phyloP scores from a whole-genome alignment of 2,888 invertebrate genomes.

The Biston stratarius region DNA sequence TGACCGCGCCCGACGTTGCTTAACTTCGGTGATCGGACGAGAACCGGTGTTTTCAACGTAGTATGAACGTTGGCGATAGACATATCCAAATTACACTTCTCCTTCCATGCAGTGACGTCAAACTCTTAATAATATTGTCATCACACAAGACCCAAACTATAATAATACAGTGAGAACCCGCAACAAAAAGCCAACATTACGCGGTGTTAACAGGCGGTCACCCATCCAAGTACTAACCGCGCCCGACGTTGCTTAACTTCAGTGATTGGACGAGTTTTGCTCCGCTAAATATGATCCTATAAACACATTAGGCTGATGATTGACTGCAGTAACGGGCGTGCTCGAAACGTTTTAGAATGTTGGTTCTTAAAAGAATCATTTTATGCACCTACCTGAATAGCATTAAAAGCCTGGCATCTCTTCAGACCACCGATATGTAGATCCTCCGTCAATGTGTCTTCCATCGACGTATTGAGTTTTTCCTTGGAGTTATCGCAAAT shows the following conservation, averaged over 20 bases:
- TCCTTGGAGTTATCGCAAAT: constrained; percentile 67
- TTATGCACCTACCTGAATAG: constrained; percentile 71
- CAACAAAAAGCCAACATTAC: too few species aligned
- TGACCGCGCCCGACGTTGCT: constrained; percentile 76
- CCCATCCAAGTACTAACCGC: constrained; percentile 80
- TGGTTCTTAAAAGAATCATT: neutral
- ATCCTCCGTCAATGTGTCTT: constrained; percentile 70
- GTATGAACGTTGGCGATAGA: constrained; percentile 45
- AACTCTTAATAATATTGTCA: too few species aligned
- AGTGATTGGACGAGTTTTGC: constrained; percentile 70
- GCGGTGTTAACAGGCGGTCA: constrained; percentile 81
- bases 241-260: constrained; percentile 80
- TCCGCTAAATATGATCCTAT: too few species aligned
- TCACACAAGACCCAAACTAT: too few species aligned
- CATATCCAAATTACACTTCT: constrained; percentile 56
- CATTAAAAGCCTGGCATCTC: constrained; percentile 82
- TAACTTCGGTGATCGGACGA: constrained; percentile 79
- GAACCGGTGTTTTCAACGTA: constrained; percentile 72
- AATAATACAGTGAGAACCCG: too few species aligned
- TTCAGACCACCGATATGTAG: constrained; percentile 71
- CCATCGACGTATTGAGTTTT: constrained; percentile 62
- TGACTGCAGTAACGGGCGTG: too few species aligned
- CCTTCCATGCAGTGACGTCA: constrained; percentile 39
- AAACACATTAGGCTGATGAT: too few species aligned
- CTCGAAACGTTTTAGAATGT: too few species aligned